phyloP scores from a whole-genome alignment of 2,113 vertebrate species.

The Vulpes vulpes region DNA sequence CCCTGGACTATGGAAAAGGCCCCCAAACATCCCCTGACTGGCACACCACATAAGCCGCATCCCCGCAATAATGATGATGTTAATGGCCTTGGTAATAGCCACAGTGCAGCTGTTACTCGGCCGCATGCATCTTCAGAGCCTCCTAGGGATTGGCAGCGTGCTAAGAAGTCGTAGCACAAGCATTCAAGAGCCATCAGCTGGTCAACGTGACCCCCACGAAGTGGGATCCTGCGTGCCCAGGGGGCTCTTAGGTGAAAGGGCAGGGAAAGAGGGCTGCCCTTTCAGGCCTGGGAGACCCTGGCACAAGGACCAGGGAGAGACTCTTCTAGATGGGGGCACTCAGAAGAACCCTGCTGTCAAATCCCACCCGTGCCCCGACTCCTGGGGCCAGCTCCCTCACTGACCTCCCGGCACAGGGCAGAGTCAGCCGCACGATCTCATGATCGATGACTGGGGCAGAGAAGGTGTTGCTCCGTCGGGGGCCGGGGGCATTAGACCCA shows the following conservation, averaged over 20 bases:
- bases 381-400: not conserved
- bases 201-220: constrained; percentile 52
- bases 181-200: constrained; percentile 19
- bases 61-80: constrained; percentile 74
- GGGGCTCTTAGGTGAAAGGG: not conserved
- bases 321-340: not conserved
- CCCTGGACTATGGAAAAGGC: constrained; percentile 69
- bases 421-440: not conserved
- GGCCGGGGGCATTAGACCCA: not conserved
- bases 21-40: constrained; percentile 62
- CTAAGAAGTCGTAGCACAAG: constrained; percentile 75
- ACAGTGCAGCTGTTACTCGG: constrained; percentile 76
- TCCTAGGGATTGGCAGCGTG: constrained; percentile 63
- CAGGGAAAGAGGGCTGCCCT: not conserved
- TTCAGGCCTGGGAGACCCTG: not conserved
- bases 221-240: constrained; percentile 10
- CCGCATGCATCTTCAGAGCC: constrained; percentile 63
- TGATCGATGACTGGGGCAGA: not conserved
- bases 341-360: not conserved
- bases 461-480: not conserved
- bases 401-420: not conserved
- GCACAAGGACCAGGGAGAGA: not conserved
- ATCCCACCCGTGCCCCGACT: not conserved
- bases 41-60: constrained; percentile 69
- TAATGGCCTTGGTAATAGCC: constrained; percentile 73